Evolutionary conservation across 2,113 vertebrate species (phyloP).

Genomic region (Sorex fumeus): DNA sequence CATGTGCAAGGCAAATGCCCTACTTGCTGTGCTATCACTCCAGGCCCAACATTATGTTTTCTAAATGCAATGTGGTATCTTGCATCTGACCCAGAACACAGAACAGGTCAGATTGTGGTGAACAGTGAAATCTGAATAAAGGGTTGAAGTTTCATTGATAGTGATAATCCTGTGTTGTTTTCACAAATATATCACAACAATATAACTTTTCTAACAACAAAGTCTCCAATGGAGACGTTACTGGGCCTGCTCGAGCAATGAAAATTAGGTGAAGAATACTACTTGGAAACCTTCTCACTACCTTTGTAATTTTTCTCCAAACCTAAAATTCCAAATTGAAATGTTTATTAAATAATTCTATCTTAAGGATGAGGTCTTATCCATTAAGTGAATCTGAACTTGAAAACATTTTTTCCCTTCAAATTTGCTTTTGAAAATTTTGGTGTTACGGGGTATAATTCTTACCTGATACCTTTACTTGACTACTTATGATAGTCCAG

Average conservation of each 20-base stretch:
- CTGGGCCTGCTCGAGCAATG: no score
- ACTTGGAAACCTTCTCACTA: background rate
- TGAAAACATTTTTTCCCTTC: background rate
- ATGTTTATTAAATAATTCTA: background rate
- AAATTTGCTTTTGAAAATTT: constrained; percentile 22
- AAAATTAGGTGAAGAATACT: background rate
- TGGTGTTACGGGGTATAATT: background rate
- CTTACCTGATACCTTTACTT: background rate
- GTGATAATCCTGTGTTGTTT: background rate
- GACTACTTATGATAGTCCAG: background rate
- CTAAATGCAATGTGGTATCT: background rate
- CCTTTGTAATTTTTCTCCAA: background rate
- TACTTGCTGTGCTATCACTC: no score
- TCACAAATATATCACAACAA: background rate
- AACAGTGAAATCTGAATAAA: background rate
- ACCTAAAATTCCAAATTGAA: background rate
- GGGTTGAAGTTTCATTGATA: background rate
- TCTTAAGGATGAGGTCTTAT: background rate
- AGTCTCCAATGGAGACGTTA: no score
- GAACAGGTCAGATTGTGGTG: background rate
- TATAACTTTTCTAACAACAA: background rate
- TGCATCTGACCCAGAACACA: background rate
- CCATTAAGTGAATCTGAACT: background rate
- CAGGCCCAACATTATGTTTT: no score
- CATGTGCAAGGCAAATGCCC: no score